Evolutionary conservation across 2,888 invertebrate species (phyloP).

Genomic region (Himalopsyche japonica): DNA sequence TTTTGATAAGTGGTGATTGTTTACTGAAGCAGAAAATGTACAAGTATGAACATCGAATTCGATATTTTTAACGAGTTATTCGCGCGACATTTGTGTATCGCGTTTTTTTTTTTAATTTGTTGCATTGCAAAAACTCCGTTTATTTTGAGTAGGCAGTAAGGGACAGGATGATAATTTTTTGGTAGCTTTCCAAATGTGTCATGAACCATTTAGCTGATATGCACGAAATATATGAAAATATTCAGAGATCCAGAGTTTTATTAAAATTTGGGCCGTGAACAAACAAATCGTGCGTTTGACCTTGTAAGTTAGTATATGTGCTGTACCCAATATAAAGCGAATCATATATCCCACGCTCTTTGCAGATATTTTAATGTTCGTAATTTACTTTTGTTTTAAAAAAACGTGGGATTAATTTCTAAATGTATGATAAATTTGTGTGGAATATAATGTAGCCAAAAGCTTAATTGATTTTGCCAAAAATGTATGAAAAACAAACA

Average conservation of each 20-base stretch:
- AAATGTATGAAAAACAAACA: too few relatives aligned
- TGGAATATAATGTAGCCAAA: too few relatives aligned
- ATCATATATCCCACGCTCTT: too few relatives aligned
- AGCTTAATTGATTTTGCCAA: too few relatives aligned
- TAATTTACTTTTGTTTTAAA: too few relatives aligned
- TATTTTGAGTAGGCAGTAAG: neutral
- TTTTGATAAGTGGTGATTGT: too few relatives aligned
- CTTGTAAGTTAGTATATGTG: neutral
- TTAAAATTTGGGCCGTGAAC: neutral
- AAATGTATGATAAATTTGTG: too few relatives aligned
- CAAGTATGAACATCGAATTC: neutral
- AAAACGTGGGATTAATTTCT: too few relatives aligned
- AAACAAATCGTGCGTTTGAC: neutral
- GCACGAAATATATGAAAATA: constrained; percentile 20
- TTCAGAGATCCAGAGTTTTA: neutral
- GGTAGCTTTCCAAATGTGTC: constrained; percentile 32
- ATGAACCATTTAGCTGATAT: constrained; percentile 11
- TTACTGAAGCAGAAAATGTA: too few relatives aligned
- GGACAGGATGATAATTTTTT: constrained; percentile 17
- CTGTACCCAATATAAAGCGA: too few relatives aligned
- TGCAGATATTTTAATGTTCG: too few relatives aligned
- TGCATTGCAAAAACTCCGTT: neutral
- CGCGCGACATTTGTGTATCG: neutral
- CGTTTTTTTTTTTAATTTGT: neutral
- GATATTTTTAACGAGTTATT: neutral